Evolutionary conservation across 2,797 vertebrate species (phyloP), one percentile per base, ranked within the genome.

Genomic region (Myripristis murdjan): DNA sequence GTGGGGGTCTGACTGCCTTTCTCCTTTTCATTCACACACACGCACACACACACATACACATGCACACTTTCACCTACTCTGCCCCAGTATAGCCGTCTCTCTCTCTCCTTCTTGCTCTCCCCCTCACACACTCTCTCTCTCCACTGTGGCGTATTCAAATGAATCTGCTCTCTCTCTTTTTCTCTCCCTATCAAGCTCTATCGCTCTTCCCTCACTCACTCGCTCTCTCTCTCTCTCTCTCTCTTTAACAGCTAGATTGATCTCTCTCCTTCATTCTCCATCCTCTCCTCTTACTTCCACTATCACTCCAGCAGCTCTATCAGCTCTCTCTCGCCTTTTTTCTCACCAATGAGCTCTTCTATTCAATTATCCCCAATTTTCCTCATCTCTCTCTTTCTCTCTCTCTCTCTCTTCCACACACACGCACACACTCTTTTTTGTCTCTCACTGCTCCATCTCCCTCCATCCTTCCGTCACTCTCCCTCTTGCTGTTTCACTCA

Each of bases 11-110:
- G 54, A 24, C 31, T 51, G 49, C 43, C 82, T 80, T 72, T 84
- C 75, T 83, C 74, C 73, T 63, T 84, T 83, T 79, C 82, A 73
- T 63, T 79, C 82, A 49, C 70, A 79, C 31, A 69, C 20, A 39
- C 54, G 60, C 24, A 20, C 41, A 52, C 39, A 26, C 49, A 18
- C 33, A 52, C 59, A 3, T 24, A 68, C 44, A 75, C 75, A 61
- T 64, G 56, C 76, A 81, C 83, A 75, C 82, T 80, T 88, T 87
- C 89, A 89, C 87, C 83, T 87, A 79, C 85, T 90, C 85, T 72
- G 79, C 87, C 84, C 84, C 48, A 47, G 57, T 81, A 47, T 51
- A 75, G 75, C 84, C 46, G 14, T 55, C 74, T 74, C 77, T 22
- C 82, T 65, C 67, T 64, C 64, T 39, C 67, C 44, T 46, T 44